phyloP scores from a whole-genome alignment of 2,113 vertebrate genomes.

The Acanthochromis polyacanthus region DNA sequence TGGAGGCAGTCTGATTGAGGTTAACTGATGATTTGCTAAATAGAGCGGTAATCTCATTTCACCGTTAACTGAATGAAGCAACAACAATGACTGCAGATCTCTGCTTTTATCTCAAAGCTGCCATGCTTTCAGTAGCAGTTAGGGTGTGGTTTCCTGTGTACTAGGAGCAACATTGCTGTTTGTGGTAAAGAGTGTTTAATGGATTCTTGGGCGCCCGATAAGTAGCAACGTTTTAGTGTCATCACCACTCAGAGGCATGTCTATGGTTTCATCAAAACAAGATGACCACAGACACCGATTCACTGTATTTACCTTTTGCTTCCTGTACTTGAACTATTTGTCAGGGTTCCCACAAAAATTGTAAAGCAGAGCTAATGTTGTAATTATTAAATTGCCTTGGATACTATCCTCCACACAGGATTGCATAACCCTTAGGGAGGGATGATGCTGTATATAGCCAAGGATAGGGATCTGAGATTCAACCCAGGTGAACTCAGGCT shows the following conservation, averaged over 20 bases:
- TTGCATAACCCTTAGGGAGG: too few species aligned
- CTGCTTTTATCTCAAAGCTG: not conserved
- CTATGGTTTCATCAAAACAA: not conserved
- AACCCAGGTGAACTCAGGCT: too few species aligned
- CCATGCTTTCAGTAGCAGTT: not conserved
- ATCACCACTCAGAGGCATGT: not conserved
- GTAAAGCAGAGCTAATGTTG: not conserved
- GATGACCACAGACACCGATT: not conserved
- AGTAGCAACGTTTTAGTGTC: not conserved
- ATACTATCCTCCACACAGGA: not conserved
- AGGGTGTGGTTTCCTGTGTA: slow-evolving; percentile 41
- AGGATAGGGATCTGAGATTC: not conserved
- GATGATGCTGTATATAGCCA: not conserved
- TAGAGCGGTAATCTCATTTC: not conserved
- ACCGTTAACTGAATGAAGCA: not conserved
- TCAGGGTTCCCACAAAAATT: not conserved
- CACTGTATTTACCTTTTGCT: not conserved
- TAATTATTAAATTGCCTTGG: not conserved
- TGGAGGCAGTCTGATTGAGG: not conserved
- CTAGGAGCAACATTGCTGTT: not conserved
- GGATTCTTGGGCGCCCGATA: not conserved
- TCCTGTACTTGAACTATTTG: not conserved
- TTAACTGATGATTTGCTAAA: not conserved
- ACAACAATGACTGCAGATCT: not conserved
- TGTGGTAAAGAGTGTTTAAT: not conserved